Evolutionary conservation across 1,140 invertebrate species (phyloP).

Genomic region (Charaxes varanes): DNA sequence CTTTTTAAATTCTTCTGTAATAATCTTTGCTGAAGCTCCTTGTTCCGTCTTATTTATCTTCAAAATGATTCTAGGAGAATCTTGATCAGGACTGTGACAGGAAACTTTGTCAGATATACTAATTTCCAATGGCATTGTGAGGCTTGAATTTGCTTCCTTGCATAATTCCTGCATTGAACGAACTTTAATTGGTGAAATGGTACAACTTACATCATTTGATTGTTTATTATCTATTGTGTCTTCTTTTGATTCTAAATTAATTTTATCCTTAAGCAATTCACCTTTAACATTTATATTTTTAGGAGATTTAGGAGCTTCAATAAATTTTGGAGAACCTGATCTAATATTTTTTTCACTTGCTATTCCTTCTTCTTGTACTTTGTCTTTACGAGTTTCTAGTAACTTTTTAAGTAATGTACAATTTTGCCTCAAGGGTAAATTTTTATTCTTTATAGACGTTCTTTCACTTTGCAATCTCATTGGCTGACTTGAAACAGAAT

Average conservation of each 20-base stretch:
- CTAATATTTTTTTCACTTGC: constrained; percentile 29
- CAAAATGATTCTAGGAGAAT: constrained; percentile 71
- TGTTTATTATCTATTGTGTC: constrained; percentile 8
- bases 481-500: constrained; percentile 5
- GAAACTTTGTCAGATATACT: constrained; percentile 54
- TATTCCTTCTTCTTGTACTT: constrained; percentile 10
- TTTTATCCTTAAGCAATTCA: constrained; percentile 17
- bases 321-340: constrained; percentile 14
- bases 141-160: constrained; percentile 47
- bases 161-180: constrained; percentile 36
- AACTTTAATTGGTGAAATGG: constrained; percentile 10
- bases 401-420: constrained; percentile 62
- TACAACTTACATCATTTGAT: constrained; percentile 13
- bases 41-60: constrained; percentile 74
- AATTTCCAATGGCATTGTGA: constrained; percentile 67
- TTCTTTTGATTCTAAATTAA: constrained; percentile 7
- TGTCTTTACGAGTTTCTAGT: constrained; percentile 47
- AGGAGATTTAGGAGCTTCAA: constrained; percentile 13
- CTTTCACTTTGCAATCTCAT: constrained; percentile 10
- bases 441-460: constrained; percentile 20
- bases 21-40: constrained; percentile 67
- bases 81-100: constrained; percentile 62
- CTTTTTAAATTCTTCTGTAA: constrained; percentile 59
- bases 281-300: constrained; percentile 15
- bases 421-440: constrained; percentile 37